Evolutionary conservation across 2,888 invertebrate species (phyloP).

Genomic region (Netelia virgata): DNA sequence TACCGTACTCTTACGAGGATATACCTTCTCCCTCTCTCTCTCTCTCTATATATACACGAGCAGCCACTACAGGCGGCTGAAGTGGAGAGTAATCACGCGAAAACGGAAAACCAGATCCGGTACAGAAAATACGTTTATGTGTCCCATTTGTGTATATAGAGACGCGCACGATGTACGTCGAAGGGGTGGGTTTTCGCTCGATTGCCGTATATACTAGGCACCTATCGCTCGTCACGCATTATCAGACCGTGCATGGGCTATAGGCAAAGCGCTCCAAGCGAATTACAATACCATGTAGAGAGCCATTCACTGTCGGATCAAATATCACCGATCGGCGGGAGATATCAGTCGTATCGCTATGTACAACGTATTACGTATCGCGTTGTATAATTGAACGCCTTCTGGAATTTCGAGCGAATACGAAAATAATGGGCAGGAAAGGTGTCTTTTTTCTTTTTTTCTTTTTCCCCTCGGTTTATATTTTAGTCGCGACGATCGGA

Average conservation of each 20-base stretch:
- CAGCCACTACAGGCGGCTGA: background rate
- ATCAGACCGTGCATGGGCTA: background rate
- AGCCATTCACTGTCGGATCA: constrained; percentile 24
- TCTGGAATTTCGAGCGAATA: background rate
- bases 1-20: background rate
- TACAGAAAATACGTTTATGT: background rate
- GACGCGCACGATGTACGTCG: background rate
- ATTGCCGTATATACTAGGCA: background rate
- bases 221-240: constrained; percentile 14
- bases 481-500: too few relatives aligned
- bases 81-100: constrained; percentile 19
- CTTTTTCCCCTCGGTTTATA: too few relatives aligned
- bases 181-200: constrained; percentile 14
- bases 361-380: background rate
- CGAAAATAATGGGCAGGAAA: background rate
- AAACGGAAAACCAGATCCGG: constrained; percentile 35
- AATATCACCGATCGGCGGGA: constrained; percentile 10
- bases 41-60: background rate
- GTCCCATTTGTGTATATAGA: background rate
- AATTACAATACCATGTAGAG: constrained; percentile 42
- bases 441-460: too few relatives aligned
- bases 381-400: background rate
- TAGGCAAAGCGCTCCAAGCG: constrained; percentile 14
- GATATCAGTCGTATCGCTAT: constrained; percentile 34
- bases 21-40: background rate